These are phyloP conservation scores for Eupeodes latifasciatus DNA, from an alignment of 2,888 invertebrate genomes.

Conservation along the genomic window DNA sequence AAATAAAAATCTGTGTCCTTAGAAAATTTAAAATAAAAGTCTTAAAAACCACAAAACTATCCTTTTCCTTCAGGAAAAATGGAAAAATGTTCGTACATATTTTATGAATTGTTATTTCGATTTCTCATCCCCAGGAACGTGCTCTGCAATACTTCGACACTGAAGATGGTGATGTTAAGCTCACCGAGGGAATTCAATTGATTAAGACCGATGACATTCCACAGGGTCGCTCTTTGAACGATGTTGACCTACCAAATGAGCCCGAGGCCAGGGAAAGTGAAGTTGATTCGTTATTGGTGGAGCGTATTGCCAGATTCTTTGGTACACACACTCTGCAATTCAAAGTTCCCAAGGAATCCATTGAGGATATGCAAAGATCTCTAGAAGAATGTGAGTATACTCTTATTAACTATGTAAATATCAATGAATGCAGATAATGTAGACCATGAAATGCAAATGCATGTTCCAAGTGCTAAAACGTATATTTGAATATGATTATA, in stretches of 20 bases:
- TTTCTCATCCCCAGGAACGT: conserved; percentile 86
- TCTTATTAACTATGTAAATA: too few relatives aligned
- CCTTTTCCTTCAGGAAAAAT: too few relatives aligned
- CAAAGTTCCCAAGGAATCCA: conserved; percentile 90
- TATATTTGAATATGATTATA: too few relatives aligned
- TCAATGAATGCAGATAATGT: too few relatives aligned
- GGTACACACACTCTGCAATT: conserved; percentile 92
- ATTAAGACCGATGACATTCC: conserved; percentile 86
- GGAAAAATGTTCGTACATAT: not conserved
- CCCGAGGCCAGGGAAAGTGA: conserved; percentile 89
- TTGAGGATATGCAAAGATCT: conserved; percentile 90
- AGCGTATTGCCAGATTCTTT: conserved; percentile 90
- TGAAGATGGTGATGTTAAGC: conserved; percentile 86
- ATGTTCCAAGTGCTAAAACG: too few relatives aligned
- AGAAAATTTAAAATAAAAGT: not conserved
- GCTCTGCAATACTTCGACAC: conserved; percentile 89
- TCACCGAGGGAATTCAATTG: conserved; percentile 87
- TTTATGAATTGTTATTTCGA: conserved; percentile 8
- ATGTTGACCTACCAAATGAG: conserved; percentile 89
- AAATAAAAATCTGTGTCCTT: not conserved
- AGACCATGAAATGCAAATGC: too few relatives aligned
- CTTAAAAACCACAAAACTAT: not conserved
- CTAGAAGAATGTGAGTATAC: conserved; percentile 90
- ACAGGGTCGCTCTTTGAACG: conserved; percentile 86
- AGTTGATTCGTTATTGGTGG: conserved; percentile 89